Percentiles rank a stretch among this genome's conserved stretches.
Evolutionary conservation across 1,140 invertebrate genomes (phyloP).

Genomic region (Drosophila guanche): DNA sequence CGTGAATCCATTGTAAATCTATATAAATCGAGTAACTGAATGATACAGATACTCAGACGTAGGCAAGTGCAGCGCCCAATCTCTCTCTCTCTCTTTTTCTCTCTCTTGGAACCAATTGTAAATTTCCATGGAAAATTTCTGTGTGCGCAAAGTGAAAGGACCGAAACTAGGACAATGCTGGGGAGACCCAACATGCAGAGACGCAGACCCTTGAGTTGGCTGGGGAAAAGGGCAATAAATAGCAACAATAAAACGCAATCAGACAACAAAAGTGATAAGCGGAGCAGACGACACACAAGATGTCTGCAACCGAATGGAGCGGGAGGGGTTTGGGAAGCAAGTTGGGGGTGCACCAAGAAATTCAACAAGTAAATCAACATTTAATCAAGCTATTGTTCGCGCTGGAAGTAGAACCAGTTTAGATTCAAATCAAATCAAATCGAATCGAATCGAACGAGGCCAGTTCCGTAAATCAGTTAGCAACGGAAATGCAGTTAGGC

Average conservation of each 20-base stretch:
- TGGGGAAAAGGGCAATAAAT: constrained; percentile 21
- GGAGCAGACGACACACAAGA: background rate
- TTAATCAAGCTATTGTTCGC: constrained; percentile 46
- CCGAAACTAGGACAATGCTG: constrained; percentile 43
- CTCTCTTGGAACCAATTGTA: constrained; percentile 28
- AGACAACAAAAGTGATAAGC: constrained; percentile 38
- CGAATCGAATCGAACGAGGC: constrained; percentile 48
- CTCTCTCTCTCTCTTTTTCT: too few relatives aligned
- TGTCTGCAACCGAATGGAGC: background rate
- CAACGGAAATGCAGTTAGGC: constrained; percentile 67
- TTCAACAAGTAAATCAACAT: constrained; percentile 41
- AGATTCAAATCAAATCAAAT: constrained; percentile 1
- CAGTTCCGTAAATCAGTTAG: constrained; percentile 77
- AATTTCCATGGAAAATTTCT: constrained; percentile 53
- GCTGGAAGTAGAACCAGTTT: constrained; percentile 56
- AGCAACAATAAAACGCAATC: constrained; percentile 22
- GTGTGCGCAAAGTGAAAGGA: constrained; percentile 9
- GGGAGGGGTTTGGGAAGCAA: constrained; percentile 7
- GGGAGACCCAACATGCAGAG: background rate
- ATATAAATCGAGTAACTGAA: constrained; percentile 5
- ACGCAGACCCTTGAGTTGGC: constrained; percentile 18
- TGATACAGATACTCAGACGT: too few relatives aligned
- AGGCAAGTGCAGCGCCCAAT: too few relatives aligned
- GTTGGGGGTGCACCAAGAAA: constrained; percentile 7
- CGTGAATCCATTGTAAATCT: constrained; percentile 26